phyloP scores from a whole-genome alignment of 2,797 vertebrate genomes.

The Gymnopithys bicolor region DNA sequence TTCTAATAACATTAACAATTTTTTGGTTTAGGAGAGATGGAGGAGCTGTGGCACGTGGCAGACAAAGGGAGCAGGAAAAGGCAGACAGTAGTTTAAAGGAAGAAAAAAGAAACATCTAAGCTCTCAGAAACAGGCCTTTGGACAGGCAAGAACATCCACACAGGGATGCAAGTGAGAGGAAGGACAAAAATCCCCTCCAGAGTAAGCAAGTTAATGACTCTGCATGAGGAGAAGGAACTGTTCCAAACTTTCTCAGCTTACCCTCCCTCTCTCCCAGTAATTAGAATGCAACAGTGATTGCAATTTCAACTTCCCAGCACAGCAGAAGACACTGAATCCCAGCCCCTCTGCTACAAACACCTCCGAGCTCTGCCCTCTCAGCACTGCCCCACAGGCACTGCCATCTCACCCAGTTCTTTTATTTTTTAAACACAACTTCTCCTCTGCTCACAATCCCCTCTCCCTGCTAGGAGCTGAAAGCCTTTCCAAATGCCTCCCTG shows the following conservation, averaged over 20 bases:
- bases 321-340: neutral
- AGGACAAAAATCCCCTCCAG: neutral
- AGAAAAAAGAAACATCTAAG: neutral
- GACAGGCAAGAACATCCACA: neutral
- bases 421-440: neutral
- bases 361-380: neutral
- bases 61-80: neutral
- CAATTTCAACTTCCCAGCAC: neutral
- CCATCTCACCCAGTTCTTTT: neutral
- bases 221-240: neutral
- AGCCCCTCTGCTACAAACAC: neutral
- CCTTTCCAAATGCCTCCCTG: neutral
- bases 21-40: neutral
- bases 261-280: neutral
- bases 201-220: neutral
- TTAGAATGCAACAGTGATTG: neutral
- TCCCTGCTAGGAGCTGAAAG: neutral
- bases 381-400: neutral
- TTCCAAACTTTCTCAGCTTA: neutral
- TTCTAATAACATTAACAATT: neutral
- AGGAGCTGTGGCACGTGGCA: neutral
- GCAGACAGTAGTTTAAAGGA: neutral
- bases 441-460: neutral
- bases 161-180: neutral
- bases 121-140: neutral